These are phyloP conservation scores for Prorops nasuta DNA, from an alignment of 1,140 invertebrate genomes.

Conservation along the genomic window DNA sequence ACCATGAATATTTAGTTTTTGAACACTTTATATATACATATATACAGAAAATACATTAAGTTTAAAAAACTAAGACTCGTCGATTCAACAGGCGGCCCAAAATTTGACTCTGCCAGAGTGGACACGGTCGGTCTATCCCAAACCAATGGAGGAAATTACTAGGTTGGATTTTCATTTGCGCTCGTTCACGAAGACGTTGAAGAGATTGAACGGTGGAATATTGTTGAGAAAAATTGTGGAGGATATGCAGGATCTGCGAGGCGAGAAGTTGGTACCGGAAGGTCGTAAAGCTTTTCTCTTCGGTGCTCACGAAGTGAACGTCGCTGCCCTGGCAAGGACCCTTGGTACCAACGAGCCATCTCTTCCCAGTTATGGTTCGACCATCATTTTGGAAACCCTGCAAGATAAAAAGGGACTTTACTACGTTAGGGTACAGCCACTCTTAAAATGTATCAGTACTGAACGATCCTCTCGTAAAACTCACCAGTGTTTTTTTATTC, in stretches of 20 bases:
- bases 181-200: conserved; percentile 39
- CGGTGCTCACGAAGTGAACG: conserved; percentile 43
- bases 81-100: conserved; percentile 35
- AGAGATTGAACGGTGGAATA: conserved; percentile 42
- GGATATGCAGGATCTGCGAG: conserved; percentile 32
- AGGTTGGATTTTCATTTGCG: conserved; percentile 38
- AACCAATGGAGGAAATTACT: conserved; percentile 43
- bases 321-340: conserved; percentile 32
- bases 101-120: conserved; percentile 46
- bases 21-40: too few relatives aligned
- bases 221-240: conserved; percentile 41
- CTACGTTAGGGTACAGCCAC: conserved; percentile 41
- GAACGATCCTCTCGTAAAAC: conserved; percentile 1
- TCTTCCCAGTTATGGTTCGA: conserved; percentile 44
- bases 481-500: background rate
- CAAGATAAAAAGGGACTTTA: conserved; percentile 33
- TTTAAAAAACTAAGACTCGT: too few relatives aligned
- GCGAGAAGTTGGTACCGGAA: conserved; percentile 23
- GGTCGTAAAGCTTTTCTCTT: conserved; percentile 45
- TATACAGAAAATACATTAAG: too few relatives aligned
- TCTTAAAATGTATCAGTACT: too few relatives aligned
- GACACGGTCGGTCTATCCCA: conserved; percentile 41
- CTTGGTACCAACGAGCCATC: conserved; percentile 40
- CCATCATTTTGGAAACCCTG: conserved; percentile 44
- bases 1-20: too few relatives aligned